These are phyloP conservation scores for Calliopum simillimum DNA, from an alignment of 2,888 invertebrate genomes.

Conservation along the genomic window DNA sequence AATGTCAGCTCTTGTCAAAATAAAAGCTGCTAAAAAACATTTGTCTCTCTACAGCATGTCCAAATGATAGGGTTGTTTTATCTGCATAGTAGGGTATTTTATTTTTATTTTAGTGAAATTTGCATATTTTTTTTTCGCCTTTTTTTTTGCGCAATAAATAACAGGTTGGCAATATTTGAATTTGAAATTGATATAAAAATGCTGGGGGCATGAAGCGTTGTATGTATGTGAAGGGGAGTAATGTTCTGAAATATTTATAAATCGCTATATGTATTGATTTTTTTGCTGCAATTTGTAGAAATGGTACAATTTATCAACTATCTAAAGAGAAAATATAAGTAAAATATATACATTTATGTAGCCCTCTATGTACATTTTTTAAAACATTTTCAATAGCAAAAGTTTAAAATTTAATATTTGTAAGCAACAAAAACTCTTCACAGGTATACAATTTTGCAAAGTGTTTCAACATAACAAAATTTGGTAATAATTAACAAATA, in stretches of 20 bases:
- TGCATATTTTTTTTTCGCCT: slow-evolving; percentile 43
- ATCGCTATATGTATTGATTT: not conserved
- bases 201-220: not conserved
- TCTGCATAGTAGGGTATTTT: not conserved
- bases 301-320: no score
- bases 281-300: not conserved
- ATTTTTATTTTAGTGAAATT: slow-evolving; percentile 58
- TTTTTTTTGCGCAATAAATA: slow-evolving; percentile 18
- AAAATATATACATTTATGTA: no score
- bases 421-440: no score
- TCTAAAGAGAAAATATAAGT: no score
- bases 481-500: no score
- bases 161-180: slow-evolving; percentile 37
- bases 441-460: no score
- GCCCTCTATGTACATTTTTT: no score
- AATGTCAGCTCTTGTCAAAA: slow-evolving; percentile 60
- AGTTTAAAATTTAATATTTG: no score
- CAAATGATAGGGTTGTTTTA: slow-evolving; percentile 48
- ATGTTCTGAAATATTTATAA: slow-evolving; percentile 1
- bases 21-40: slow-evolving; percentile 58
- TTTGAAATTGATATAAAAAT: slow-evolving; percentile 15
- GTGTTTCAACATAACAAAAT: no score
- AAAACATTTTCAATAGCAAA: no score
- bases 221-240: slow-evolving; percentile 17
- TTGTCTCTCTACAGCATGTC: slow-evolving; percentile 59